A percentile compares a stretch with the other conserved stretches of the same genome.
Conservation (phyloP, 2,113 vertebrate species). For the Mirounga angustirostris region DNA sequence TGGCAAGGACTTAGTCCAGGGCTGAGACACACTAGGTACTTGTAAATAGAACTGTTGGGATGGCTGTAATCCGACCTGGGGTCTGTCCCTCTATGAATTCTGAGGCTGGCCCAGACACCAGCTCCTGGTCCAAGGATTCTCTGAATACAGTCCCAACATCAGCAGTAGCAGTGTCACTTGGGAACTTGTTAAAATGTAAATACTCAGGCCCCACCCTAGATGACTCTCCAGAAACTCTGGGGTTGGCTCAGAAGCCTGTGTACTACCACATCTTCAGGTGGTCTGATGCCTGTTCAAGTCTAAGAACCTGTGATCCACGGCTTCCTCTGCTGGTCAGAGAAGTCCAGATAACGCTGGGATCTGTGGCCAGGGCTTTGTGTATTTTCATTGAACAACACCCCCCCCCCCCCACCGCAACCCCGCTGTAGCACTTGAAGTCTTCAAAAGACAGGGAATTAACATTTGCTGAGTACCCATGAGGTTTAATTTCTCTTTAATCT, state of each 20-base stretch:
- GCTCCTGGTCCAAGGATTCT: neutral
- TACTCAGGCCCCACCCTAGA: neutral
- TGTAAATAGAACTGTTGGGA: rapidly evolving
- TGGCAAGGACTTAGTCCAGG: neutral
- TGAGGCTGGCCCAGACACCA: neutral
- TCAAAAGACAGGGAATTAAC: neutral
- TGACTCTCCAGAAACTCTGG: neutral
- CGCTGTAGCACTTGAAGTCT: neutral
- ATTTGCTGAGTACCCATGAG: neutral
- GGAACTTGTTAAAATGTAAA: neutral
- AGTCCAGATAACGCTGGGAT: neutral
- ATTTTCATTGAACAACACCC: neutral
- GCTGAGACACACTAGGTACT: neutral
- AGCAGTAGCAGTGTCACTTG: neutral
- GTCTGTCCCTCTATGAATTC: neutral
- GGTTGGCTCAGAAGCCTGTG: neutral
- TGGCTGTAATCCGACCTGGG: neutral
- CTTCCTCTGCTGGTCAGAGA: neutral
- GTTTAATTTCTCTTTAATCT: neutral
- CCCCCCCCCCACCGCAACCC: no score
- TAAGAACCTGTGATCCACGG: neutral
- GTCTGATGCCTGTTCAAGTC: neutral
- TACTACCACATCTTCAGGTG: neutral
- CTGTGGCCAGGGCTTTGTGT: neutral
- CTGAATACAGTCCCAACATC: neutral